Conservation (phyloP, 2,888 invertebrate genomes). For the Agrochola litura region DNA sequence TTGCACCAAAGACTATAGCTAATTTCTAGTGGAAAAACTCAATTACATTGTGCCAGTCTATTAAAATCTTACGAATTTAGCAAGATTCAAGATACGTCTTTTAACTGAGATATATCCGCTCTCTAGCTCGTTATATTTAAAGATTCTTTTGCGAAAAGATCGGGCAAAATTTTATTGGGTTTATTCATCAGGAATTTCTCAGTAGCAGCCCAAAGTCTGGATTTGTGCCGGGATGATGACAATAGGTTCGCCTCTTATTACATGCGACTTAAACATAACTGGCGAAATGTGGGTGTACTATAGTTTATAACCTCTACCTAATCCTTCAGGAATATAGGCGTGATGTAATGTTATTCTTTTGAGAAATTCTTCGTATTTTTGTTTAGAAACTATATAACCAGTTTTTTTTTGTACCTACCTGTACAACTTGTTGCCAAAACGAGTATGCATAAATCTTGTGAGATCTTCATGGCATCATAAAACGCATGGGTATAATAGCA, state of each 20-base stretch:
- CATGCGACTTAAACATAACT: too few relatives aligned
- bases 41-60: too few relatives aligned
- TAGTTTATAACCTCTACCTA: too few relatives aligned
- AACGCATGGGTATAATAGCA: slow-evolving; percentile 30
- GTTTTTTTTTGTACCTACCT: slow-evolving; percentile 17
- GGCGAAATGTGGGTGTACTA: too few relatives aligned
- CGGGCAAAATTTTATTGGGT: neutral
- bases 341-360: neutral
- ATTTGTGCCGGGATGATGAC: too few relatives aligned
- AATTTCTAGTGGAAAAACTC: neutral
- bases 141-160: neutral
- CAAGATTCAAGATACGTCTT: neutral
- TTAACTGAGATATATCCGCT: neutral
- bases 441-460: slow-evolving; percentile 27
- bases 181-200: neutral
- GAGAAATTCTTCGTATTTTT: too few relatives aligned
- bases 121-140: neutral
- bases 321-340: too few relatives aligned
- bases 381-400: neutral
- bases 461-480: slow-evolving; percentile 23
- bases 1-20: neutral
- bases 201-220: too few relatives aligned
- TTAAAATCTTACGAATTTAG: neutral
- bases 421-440: slow-evolving; percentile 31
- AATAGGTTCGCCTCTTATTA: too few relatives aligned